These are phyloP conservation scores for Timema podura DNA, from an alignment of 2,888 invertebrate species.

Conservation along the genomic window DNA sequence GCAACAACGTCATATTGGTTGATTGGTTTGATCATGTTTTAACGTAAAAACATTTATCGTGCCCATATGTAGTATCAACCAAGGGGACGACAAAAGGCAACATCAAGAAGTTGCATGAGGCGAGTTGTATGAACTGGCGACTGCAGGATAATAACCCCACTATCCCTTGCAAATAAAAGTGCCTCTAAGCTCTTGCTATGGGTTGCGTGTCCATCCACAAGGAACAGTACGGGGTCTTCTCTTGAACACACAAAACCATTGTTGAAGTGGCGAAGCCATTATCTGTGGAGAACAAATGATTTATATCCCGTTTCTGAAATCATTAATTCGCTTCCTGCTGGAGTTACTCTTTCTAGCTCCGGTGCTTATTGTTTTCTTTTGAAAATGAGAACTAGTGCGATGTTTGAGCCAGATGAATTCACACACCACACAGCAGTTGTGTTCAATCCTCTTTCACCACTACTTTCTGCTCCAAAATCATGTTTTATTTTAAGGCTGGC, in stretches of 20 bases:
- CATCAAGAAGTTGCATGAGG: slow-evolving; percentile 5
- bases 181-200: background rate
- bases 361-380: too few relatives aligned
- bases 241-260: too few relatives aligned
- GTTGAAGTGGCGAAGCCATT: too few relatives aligned
- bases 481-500: slow-evolving; percentile 27
- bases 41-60: slow-evolving; percentile 22
- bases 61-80: slow-evolving; percentile 28
- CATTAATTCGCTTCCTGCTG: too few relatives aligned
- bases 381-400: slow-evolving; percentile 30
- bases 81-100: slow-evolving; percentile 13
- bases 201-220: too few relatives aligned
- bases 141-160: background rate
- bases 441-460: slow-evolving; percentile 33
- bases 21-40: slow-evolving; percentile 22
- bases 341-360: too few relatives aligned
- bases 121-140: background rate
- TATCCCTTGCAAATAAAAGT: background rate
- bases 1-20: slow-evolving; percentile 29
- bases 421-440: slow-evolving; percentile 33
- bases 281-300: too few relatives aligned
- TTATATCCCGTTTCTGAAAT: too few relatives aligned
- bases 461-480: slow-evolving; percentile 27
- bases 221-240: too few relatives aligned
- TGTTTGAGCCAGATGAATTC: slow-evolving; percentile 28